Base-by-base conservation (phyloP, 2,797 vertebrate species). In the Aselliscus stoliczkanus region DNA sequence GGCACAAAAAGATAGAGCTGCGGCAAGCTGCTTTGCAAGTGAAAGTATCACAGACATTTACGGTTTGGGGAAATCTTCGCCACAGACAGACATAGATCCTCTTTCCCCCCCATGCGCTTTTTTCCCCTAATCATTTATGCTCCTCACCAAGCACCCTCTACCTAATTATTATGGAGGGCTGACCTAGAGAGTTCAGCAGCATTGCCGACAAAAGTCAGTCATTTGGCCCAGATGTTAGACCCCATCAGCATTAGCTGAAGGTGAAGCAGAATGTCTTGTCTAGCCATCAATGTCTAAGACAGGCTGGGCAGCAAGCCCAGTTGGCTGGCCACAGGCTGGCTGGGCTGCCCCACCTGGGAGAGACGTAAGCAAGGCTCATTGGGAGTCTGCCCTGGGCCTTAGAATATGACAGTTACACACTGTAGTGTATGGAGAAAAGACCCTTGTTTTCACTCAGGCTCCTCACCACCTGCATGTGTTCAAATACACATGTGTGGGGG, bases 21-120 rank as follows among this genome's bases (percentile, higher is more conserved):
- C 93, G 88, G 83, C 52, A 21, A 42, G 83, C 84, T 81, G 54
- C 89, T 96, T 95, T 97, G 94, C 94, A 97, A 97, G 95, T 96
- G 92, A 95, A 97, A 95, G 87, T 86, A 81, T 44, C 18, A 50
- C 14, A 72, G 76, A 73, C 69, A 64, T 39, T 81, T 82, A 80
- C 23, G 79, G 79, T 85, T 72, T 96, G 88, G 88, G 97, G 88
- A 92, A 94, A 96, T 82, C 94, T 82, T 92, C 90, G 82, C 92
- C 79, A 95, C 94, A 94, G 90, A 69, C 31, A 76, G 73, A 83
- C 58, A 79, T 64, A 94, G 85, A 86, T 86, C 97, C 95, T 93
- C 95, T 87, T 94, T 93, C 27, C 82, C 90, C 85, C 90, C 29
- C 29, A 20, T 23, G 83, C 4, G 13, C 60, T 29, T 80, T n/a